These are phyloP conservation scores for Odontesthes bonariensis DNA, from an alignment of 2,113 vertebrate genomes.

Conservation along the genomic window DNA sequence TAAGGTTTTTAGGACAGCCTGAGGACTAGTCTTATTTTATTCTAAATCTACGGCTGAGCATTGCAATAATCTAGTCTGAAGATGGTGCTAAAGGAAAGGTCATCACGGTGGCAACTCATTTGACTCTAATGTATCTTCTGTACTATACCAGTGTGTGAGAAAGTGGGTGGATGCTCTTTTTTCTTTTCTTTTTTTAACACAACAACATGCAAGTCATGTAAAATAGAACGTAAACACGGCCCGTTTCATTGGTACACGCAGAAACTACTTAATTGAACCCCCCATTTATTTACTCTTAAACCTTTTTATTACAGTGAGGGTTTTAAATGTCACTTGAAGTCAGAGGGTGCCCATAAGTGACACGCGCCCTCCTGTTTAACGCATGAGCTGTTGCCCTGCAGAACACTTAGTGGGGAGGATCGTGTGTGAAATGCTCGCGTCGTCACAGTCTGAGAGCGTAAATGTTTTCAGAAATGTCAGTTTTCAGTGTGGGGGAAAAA, in stretches of 20 bases:
- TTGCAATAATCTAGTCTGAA: conserved; percentile 16
- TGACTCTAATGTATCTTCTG: neutral
- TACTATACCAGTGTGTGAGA: too few relatives aligned
- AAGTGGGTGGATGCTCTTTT: too few relatives aligned
- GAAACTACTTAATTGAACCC: too few relatives aligned
- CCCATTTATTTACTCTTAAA: too few relatives aligned
- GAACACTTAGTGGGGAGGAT: neutral
- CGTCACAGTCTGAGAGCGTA: neutral
- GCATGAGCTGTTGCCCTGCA: neutral
- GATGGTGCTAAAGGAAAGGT: conserved; percentile 28
- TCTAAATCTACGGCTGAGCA: neutral
- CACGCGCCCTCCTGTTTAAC: neutral
- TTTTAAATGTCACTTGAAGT: too few relatives aligned
- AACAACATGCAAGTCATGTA: neutral
- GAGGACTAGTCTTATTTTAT: neutral
- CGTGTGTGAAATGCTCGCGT: neutral
- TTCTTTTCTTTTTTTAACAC: too few relatives aligned
- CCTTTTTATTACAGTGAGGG: too few relatives aligned
- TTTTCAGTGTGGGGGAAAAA: neutral
- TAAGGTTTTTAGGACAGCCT: neutral
- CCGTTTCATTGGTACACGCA: too few relatives aligned
- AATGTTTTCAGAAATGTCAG: neutral
- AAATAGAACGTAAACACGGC: neutral
- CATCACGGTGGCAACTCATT: neutral
- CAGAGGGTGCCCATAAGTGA: too few relatives aligned